Evolutionary conservation across 2,113 vertebrate species (phyloP).

Genomic region (Neotragus pygmaeus): DNA sequence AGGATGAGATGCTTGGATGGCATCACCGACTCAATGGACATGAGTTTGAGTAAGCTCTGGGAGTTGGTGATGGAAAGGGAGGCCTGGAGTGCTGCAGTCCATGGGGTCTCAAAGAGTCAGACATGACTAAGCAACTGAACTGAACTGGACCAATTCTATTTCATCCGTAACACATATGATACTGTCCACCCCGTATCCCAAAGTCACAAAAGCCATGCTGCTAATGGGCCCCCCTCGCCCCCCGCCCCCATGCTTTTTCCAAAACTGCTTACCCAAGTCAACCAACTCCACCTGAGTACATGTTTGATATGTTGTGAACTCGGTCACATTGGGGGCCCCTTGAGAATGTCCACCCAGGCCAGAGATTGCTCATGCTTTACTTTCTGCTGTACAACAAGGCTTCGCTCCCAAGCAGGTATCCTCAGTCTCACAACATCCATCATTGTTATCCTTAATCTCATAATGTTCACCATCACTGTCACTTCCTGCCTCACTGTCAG

Average conservation of each 20-base stretch:
- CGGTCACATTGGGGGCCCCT: neutral
- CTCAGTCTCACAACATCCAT: neutral
- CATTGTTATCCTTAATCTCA: neutral
- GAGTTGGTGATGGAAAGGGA: neutral
- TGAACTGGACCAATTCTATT: neutral
- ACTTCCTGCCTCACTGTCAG: neutral
- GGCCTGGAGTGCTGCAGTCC: neutral
- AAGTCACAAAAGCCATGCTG: neutral
- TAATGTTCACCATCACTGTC: neutral
- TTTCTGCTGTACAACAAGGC: neutral
- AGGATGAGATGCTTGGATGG: neutral
- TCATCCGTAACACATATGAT: neutral
- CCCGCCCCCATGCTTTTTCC: neutral
- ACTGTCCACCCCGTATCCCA: neutral
- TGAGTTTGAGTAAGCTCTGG: neutral
- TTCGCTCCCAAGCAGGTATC: neutral
- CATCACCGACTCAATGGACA: neutral
- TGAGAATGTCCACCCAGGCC: neutral
- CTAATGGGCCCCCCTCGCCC: fast-evolving
- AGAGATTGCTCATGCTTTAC: neutral
- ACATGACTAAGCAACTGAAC: neutral
- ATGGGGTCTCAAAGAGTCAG: neutral
- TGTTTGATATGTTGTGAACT: neutral
- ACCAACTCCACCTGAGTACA: neutral
- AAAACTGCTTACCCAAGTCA: neutral